Conservation (phyloP, 1,140 invertebrate genomes). For the Drosophila nasuta region DNA sequence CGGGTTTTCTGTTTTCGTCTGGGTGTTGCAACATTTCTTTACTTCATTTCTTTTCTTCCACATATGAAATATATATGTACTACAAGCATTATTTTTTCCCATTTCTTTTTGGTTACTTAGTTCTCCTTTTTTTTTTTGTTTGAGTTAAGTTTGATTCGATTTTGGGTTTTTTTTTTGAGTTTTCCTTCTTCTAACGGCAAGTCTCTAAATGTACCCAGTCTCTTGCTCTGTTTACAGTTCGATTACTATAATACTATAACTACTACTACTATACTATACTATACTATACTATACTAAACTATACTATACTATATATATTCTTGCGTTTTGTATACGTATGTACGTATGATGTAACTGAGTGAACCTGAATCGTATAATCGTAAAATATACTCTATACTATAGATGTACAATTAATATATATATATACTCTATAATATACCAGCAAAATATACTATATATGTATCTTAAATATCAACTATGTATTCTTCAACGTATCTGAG, state of each 20-base stretch:
- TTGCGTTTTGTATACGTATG: slow-evolving; percentile 52
- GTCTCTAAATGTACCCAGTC: slow-evolving; percentile 58
- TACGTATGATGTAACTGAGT: slow-evolving; percentile 53
- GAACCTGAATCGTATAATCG: slow-evolving; percentile 36
- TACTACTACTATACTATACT: neutral
- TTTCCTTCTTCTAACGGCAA: slow-evolving; percentile 41
- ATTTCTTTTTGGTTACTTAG: slow-evolving; percentile 13
- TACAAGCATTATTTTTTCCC: neutral
- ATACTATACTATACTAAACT: neutral
- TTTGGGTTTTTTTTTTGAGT: slow-evolving; percentile 11
- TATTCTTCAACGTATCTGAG: slow-evolving; percentile 51
- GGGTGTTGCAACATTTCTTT: slow-evolving; percentile 37
- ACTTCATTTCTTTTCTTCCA: slow-evolving; percentile 1
- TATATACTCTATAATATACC: neutral
- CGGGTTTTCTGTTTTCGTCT: slow-evolving; percentile 22
- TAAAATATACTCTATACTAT: slow-evolving; percentile 22
- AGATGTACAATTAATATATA: neutral
- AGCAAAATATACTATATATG: slow-evolving; percentile 35
- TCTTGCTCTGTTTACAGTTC: slow-evolving; percentile 58
- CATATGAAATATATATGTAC: neutral
- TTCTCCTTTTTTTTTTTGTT: slow-evolving; percentile 27
- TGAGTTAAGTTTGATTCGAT: neutral
- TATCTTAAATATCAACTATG: slow-evolving; percentile 32
- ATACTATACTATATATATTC: slow-evolving; percentile 26
- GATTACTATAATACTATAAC: slow-evolving; percentile 28